Evolutionary conservation across 2,113 vertebrate genomes (phyloP).

Genomic region (Vulpes lagopus): DNA sequence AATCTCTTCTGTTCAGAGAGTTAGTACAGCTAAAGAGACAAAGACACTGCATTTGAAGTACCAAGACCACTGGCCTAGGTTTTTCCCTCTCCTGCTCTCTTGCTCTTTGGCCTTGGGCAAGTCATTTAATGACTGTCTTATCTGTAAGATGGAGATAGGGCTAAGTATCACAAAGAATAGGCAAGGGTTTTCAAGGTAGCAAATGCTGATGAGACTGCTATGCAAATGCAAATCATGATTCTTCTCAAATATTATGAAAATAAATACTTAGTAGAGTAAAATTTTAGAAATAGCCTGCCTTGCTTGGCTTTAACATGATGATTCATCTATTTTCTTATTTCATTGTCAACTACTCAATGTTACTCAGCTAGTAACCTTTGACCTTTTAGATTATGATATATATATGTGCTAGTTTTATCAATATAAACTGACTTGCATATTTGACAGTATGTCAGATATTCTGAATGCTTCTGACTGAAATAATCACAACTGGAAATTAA

Average conservation of each 20-base stretch:
- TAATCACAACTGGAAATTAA: not conserved
- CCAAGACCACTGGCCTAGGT: not conserved
- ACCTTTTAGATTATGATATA: not conserved
- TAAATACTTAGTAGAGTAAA: slow-evolving; percentile 5
- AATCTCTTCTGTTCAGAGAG: not conserved
- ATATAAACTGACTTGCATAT: not conserved
- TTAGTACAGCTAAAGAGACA: not conserved
- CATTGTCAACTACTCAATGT: not conserved
- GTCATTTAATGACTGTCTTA: not conserved
- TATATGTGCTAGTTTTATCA: not conserved
- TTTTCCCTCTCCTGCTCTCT: not conserved
- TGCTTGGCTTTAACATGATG: not conserved
- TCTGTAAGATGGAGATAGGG: not conserved
- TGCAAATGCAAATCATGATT: not conserved
- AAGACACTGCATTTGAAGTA: not conserved
- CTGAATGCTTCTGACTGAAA: slow-evolving; percentile 22
- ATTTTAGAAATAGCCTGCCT: not conserved
- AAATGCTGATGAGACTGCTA: not conserved
- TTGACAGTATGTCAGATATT: not conserved
- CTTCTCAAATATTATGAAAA: not conserved
- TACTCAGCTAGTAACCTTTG: not conserved
- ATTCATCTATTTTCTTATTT: not conserved
- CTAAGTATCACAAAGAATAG: not conserved
- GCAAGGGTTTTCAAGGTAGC: not conserved
- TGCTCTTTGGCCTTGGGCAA: not conserved